Evolutionary conservation across 2,113 vertebrate genomes (phyloP), one percentile per base, ranked within the genome.

Genomic region (Elaphurus davidianus): DNA sequence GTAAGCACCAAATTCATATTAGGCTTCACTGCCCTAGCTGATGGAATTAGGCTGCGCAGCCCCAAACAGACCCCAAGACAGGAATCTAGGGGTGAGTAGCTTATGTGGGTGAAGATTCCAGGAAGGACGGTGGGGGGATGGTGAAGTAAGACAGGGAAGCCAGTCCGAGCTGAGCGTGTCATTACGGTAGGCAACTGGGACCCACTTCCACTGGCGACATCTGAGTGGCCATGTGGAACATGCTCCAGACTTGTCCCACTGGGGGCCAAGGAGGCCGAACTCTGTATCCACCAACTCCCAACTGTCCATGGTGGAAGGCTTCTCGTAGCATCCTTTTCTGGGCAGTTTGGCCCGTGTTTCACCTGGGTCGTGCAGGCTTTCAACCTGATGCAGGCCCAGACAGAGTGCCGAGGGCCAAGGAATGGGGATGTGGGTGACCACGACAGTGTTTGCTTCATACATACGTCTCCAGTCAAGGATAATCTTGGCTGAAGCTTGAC

Each of bases 111-210:
- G n/a, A n/a, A 50, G 19, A 59, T 59, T 92, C 33, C 52, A 50
- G 60, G 23, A 52, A 91, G 23, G 40, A 33, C 25, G 14, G 16
- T 67, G 2, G 4, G 33, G 52, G 23, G 25, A 50, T 55, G 30
- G 30, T 21, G 62, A 91, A 83, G 9, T 83, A n/a, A 91, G 54
- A 55, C 19, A 91, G 83, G 54, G 27, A 96, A 89, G 50, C 57
- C 33, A 78, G 16, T 19, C 7, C 1, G 3, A 52, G n/a, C 40
- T 11, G 33, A 94, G 21, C 0, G 1, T 36, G 28, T 59, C 45
- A 67, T 23, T 36, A 30, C 10, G 9, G 50, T 14, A 23, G 43
- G 40, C 9, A 87, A 6, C 25, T 83, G 55, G 28, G 11, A 40
- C 33, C 55, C 21, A 19, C 1, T 50, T 23, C 33, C 76, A 62